A percentile compares a stretch with the other conserved stretches of the same genome.
These are phyloP conservation scores for Leucania comma DNA, from an alignment of 2,888 invertebrate genomes.

Conservation along the genomic window DNA sequence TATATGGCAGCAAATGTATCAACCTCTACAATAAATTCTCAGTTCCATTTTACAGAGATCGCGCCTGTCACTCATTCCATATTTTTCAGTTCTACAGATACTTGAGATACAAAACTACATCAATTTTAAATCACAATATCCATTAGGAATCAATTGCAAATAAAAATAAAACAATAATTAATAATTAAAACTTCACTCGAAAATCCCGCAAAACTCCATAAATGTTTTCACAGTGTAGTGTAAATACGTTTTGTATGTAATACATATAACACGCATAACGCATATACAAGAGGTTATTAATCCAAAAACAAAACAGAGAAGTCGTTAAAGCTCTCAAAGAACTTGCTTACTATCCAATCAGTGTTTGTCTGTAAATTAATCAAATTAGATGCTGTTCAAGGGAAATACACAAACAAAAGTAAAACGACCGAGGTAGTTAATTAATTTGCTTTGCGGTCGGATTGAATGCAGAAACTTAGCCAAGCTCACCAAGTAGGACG, in stretches of 20 bases:
- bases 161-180: too few relatives aligned
- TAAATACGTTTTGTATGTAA: neutral
- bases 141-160: too few relatives aligned
- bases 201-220: too few relatives aligned
- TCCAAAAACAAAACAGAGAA: neutral
- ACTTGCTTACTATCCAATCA: slow-evolving; percentile 13
- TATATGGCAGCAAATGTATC: too few relatives aligned
- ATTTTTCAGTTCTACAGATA: too few relatives aligned
- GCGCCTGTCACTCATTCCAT: too few relatives aligned
- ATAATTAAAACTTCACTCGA: too few relatives aligned
- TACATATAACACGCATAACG: neutral
- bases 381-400: slow-evolving; percentile 30
- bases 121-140: too few relatives aligned
- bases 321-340: neutral
- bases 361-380: slow-evolving; percentile 22
- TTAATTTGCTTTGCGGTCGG: slow-evolving; percentile 25
- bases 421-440: slow-evolving; percentile 29
- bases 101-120: too few relatives aligned
- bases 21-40: too few relatives aligned
- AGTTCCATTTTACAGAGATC: too few relatives aligned
- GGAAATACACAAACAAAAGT: slow-evolving; percentile 17
- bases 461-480: slow-evolving; percentile 14
- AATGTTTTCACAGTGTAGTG: neutral
- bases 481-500: slow-evolving; percentile 19
- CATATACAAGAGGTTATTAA: neutral